phyloP scores from a whole-genome alignment of 1,140 invertebrate genomes.

The Uloborus diversus region DNA sequence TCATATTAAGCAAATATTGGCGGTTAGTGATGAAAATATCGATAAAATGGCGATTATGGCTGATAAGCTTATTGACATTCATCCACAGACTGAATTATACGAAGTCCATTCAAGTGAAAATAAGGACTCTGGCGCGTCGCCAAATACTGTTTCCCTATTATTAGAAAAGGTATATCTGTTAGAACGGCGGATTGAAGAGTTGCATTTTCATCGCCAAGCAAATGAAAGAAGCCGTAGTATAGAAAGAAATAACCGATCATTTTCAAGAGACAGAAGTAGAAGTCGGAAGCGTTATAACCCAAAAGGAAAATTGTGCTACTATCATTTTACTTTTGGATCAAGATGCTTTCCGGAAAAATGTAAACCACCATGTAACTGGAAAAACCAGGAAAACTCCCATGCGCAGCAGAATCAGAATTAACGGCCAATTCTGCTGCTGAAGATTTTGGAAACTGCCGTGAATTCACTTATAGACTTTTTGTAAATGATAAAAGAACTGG shows the following conservation, averaged over 20 bases:
- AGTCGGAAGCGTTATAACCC: background rate
- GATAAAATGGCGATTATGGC: too few relatives aligned
- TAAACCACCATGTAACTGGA: background rate
- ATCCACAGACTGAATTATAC: too few relatives aligned
- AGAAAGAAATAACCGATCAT: too few relatives aligned
- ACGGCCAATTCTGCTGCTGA: too few relatives aligned
- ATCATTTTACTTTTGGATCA: background rate
- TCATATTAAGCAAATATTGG: background rate
- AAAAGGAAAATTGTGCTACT: background rate
- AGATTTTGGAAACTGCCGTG: too few relatives aligned
- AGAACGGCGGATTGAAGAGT: background rate
- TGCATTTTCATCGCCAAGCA: background rate
- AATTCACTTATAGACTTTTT: too few relatives aligned
- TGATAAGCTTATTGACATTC: too few relatives aligned
- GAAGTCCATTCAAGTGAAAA: background rate
- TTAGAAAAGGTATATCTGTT: background rate
- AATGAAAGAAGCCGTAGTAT: background rate
- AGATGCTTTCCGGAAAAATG: background rate
- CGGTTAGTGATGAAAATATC: slow-evolving; percentile 1
- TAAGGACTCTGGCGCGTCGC: background rate
- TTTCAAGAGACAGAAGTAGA: background rate
- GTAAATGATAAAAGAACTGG: too few relatives aligned
- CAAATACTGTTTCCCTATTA: background rate
- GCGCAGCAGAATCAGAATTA: too few relatives aligned
- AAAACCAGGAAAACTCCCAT: background rate